Conservation (phyloP, 2,888 invertebrate species). For the Cheilosia soror region DNA sequence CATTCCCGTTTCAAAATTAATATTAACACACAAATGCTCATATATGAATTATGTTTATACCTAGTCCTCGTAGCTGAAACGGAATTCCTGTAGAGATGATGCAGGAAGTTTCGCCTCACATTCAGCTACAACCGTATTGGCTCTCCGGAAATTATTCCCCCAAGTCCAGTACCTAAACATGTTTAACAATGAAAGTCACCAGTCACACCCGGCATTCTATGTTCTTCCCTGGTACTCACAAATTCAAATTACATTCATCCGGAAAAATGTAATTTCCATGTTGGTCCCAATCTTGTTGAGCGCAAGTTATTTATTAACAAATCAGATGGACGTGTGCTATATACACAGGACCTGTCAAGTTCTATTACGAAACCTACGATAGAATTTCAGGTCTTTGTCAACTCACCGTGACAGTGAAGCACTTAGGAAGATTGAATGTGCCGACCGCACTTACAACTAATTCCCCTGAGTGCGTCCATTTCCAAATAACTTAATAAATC, state of each 20-base stretch:
- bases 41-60: too few species aligned
- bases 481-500: constrained; percentile 59
- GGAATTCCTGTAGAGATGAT: too few species aligned
- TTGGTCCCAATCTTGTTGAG: background rate
- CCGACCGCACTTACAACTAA: constrained; percentile 62
- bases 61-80: too few species aligned
- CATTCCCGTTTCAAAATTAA: too few species aligned
- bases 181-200: background rate
- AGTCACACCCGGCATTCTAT: background rate
- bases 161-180: background rate
- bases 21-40: too few species aligned
- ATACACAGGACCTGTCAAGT: constrained; percentile 14
- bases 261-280: background rate
- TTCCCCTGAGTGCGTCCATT: constrained; percentile 57
- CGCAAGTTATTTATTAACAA: constrained; percentile 30
- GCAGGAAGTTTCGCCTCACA: too few species aligned
- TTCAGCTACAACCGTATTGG: too few species aligned
- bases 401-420: constrained; percentile 68
- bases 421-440: constrained; percentile 71
- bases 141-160: background rate
- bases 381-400: constrained; percentile 27
- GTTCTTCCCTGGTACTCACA: background rate
- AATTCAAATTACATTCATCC: background rate
- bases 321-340: constrained; percentile 1
- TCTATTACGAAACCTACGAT: constrained; percentile 15